phyloP scores from a whole-genome alignment of 1,140 invertebrate species.

The Caenorhabditis inopinata region DNA sequence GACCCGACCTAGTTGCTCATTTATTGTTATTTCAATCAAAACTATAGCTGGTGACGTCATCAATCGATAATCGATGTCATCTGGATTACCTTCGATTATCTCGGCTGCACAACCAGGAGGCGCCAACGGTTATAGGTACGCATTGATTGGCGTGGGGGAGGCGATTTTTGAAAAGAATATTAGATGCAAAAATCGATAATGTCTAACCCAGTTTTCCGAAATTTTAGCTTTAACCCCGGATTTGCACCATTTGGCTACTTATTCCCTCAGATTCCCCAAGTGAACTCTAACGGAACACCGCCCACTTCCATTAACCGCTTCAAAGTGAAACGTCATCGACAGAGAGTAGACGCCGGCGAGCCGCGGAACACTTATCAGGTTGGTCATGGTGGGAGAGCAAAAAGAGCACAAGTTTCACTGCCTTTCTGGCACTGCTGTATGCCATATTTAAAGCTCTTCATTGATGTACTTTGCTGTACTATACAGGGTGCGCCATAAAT shows the following conservation, averaged over 20 bases:
- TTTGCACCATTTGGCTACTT: slow-evolving; percentile 14
- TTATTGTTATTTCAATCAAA: background rate
- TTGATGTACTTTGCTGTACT: no score
- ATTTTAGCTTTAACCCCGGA: background rate
- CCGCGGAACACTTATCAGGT: slow-evolving; percentile 80
- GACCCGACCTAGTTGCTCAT: background rate
- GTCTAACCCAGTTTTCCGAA: no score
- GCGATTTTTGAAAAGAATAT: no score
- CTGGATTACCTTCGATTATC: background rate
- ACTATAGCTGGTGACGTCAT: background rate
- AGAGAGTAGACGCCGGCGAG: slow-evolving; percentile 88
- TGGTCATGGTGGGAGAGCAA: no score
- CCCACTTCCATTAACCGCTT: slow-evolving; percentile 33
- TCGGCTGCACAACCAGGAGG: background rate
- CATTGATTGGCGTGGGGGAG: no score
- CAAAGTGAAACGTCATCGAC: slow-evolving; percentile 70
- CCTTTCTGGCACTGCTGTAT: no score
- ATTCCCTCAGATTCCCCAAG: background rate
- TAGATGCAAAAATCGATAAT: no score
- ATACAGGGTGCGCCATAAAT: no score
- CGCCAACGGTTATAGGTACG: background rate
- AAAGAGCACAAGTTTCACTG: no score
- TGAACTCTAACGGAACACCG: slow-evolving; percentile 4
- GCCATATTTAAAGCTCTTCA: no score
- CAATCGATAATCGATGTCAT: background rate